phyloP scores from a whole-genome alignment of 2,797 vertebrate species.

The Eospalax fontanierii region DNA sequence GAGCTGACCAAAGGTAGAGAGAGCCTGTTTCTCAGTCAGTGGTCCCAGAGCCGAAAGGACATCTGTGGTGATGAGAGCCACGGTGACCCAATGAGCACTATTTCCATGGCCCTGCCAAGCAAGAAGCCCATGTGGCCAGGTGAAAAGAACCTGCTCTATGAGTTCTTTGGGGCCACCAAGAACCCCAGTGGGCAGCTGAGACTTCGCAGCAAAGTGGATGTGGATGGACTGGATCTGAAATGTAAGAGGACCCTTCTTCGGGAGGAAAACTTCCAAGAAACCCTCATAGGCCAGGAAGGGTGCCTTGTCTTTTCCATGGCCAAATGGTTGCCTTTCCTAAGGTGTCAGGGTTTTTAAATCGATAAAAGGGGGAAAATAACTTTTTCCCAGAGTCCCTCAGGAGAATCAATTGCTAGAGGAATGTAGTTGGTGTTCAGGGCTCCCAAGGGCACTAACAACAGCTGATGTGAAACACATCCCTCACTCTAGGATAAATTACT shows the following conservation, averaged over 20 bases:
- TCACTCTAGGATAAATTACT: background rate
- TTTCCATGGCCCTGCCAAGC: constrained; percentile 23
- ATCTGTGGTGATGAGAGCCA: constrained; percentile 58
- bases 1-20: constrained; percentile 70
- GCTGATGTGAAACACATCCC: background rate
- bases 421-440: background rate
- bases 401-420: constrained; percentile 6
- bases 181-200: constrained; percentile 71
- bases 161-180: constrained; percentile 80
- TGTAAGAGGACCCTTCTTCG: constrained; percentile 29
- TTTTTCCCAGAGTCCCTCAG: background rate
- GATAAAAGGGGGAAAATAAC: background rate
- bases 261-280: too few species aligned
- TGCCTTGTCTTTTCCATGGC: background rate
- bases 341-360: background rate
- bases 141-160: constrained; percentile 80
- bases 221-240: constrained; percentile 79
- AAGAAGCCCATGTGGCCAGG: constrained; percentile 77
- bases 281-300: rapidly evolving
- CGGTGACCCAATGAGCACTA: constrained; percentile 56
- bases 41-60: constrained; percentile 77
- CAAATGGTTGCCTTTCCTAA: background rate
- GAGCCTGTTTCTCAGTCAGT: constrained; percentile 70
- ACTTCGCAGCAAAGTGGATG: constrained; percentile 77
- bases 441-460: background rate